phyloP scores from a whole-genome alignment of 1,140 invertebrate species.

The Physella acuta region DNA sequence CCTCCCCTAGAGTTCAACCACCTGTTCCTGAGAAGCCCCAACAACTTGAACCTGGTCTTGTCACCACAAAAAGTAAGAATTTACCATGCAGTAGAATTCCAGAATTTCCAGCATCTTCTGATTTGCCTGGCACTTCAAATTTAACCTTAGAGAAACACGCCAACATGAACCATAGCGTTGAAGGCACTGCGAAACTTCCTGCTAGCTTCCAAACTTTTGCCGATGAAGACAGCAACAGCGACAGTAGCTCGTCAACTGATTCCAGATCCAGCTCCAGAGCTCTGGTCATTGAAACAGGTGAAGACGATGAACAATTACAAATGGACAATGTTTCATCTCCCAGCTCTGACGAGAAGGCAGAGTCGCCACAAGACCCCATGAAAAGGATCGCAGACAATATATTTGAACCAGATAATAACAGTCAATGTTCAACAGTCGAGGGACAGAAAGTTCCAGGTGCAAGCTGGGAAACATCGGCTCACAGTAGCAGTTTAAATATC shows the following conservation, averaged over 20 bases:
- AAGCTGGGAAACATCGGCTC: too few species aligned
- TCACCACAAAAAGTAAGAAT: neutral
- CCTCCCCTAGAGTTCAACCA: conserved; percentile 9
- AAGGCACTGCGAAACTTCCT: neutral
- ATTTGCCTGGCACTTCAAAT: neutral
- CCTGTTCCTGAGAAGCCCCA: neutral
- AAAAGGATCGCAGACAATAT: neutral
- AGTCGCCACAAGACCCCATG: neutral
- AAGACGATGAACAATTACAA: conserved; percentile 8
- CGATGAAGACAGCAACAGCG: conserved; percentile 12
- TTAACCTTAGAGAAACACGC: too few species aligned
- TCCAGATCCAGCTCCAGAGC: conserved; percentile 14
- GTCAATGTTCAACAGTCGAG: neutral
- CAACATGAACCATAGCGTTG: neutral
- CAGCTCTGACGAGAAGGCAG: neutral
- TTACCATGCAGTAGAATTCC: neutral
- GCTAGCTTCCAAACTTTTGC: neutral
- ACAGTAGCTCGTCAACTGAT: neutral
- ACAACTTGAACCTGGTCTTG: too few species aligned
- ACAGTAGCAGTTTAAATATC: neutral
- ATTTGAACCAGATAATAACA: neutral
- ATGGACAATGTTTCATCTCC: neutral
- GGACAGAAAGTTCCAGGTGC: neutral
- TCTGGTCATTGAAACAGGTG: conserved; percentile 24
- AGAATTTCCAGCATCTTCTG: neutral